Evolutionary conservation across 2,113 vertebrate genomes (phyloP).

Genomic region (Lipophrys pholis): DNA sequence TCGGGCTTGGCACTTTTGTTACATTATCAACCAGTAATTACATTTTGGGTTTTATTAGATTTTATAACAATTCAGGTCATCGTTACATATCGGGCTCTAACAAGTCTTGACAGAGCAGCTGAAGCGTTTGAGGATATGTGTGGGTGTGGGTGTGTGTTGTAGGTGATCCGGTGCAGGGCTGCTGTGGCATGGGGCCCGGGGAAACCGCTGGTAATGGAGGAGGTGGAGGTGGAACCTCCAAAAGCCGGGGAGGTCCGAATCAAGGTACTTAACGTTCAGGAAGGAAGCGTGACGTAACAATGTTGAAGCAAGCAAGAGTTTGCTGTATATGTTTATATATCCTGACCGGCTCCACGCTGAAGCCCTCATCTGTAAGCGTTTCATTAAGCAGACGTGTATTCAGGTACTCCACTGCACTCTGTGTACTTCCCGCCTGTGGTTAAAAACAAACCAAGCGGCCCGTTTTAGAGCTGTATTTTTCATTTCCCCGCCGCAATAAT

Average conservation of each 20-base stretch:
- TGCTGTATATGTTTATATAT: neutral
- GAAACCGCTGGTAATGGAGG: conserved; percentile 79
- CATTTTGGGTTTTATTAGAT: too few species aligned
- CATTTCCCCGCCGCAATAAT: neutral
- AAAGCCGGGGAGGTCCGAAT: conserved; percentile 80
- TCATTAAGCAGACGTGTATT: neutral
- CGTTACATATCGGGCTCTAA: too few species aligned
- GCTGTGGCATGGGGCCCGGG: conserved; percentile 84
- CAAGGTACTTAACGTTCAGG: conserved; percentile 67
- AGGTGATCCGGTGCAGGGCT: conserved; percentile 85
- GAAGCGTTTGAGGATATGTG: neutral
- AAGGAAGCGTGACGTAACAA: neutral
- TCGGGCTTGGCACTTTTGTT: too few species aligned
- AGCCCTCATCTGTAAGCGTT: neutral
- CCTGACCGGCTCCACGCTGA: neutral
- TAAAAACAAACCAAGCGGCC: neutral
- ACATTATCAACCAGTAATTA: too few species aligned
- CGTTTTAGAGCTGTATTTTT: neutral
- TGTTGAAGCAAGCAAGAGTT: neutral
- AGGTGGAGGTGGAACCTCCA: conserved; percentile 84
- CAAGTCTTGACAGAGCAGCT: neutral
- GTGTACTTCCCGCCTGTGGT: neutral
- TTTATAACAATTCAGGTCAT: too few species aligned
- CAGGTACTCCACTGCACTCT: neutral
- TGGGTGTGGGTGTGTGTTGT: neutral